Base-by-base conservation (phyloP, 2,797 vertebrate species). In the Hybognathus amarus region DNA sequence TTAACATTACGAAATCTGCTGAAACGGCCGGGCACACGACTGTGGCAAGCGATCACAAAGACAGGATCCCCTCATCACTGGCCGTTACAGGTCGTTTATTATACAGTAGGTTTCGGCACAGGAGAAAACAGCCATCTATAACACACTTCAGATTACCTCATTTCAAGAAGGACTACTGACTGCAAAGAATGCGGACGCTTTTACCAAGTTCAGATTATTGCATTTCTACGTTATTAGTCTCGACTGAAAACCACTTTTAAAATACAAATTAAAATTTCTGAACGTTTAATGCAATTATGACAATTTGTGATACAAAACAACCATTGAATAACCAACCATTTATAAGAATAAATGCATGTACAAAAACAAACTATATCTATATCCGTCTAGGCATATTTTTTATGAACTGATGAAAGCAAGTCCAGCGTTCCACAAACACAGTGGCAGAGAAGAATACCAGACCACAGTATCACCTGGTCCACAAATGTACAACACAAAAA, bases 1-100 rank as follows among this genome's bases (percentile, higher is more conserved):
- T 89, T 87, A 88, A 85, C 83, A 89, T 90, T 89, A 88, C 47
- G 36, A 83, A 88, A 88, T 89, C 86, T 86, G 86, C 87, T 85
- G 85, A 89, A 89, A 88, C 80, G 64, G 45, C 83, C 81, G 47
- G 76, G 85, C 85, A 82, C 69, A 84, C 75, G 40, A 50, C 81
- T 89, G 88, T 82, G 85, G 87, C 86, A 75, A n/a, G 84, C 24
- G 63, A 83, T 86, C 87, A 86, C 84, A 84, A 86, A 86, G 80
- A 80, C 84, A 87, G 71, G 79, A 79, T 85, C 67, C 81, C 27
- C 47, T 88, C 87, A 89, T 89, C 59, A 52, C 73, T 22, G 64
- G 81, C 84, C 77, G 52, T 89, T 89, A 89, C 77, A 80, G 85
- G 73, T 47, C 54, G 67, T 88, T 89, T 89, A 85, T 87, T 82